These are phyloP conservation scores for Diploscapter pachys DNA, from an alignment of 1,140 invertebrate genomes.

Conservation along the genomic window DNA sequence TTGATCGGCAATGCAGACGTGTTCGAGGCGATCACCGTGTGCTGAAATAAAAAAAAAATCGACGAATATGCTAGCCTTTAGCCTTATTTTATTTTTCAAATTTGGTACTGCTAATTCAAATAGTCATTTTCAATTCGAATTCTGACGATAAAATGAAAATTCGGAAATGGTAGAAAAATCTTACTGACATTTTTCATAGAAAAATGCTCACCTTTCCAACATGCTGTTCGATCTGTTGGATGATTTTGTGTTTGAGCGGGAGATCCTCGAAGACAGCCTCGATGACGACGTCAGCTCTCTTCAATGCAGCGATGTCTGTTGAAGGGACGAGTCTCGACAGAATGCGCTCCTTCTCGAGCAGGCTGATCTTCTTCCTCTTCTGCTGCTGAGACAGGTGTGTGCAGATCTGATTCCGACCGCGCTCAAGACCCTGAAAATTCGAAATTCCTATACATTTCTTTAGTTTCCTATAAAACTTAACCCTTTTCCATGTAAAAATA, in stretches of 20 bases:
- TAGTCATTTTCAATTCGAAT: conserved; percentile 14
- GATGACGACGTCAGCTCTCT: conserved; percentile 86
- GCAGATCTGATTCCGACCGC: conserved; percentile 85
- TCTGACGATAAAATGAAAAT: neutral
- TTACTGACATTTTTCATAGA: neutral
- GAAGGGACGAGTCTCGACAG: conserved; percentile 77
- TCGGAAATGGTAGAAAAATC: conserved; percentile 9
- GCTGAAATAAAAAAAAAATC: conserved; percentile 69
- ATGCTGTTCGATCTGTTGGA: conserved; percentile 82
- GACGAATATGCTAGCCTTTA: too few relatives aligned
- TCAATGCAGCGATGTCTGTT: conserved; percentile 79
- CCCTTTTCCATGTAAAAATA: too few relatives aligned
- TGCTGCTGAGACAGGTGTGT: conserved; percentile 75
- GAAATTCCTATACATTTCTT: too few relatives aligned
- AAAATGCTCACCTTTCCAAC: conserved; percentile 46
- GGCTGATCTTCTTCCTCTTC: conserved; percentile 71
- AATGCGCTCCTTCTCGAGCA: conserved; percentile 64
- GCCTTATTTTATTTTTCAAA: too few relatives aligned
- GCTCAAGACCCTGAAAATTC: conserved; percentile 68
- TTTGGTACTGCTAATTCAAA: too few relatives aligned
- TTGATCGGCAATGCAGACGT: conserved; percentile 95
- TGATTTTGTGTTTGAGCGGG: conserved; percentile 89
- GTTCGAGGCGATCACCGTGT: conserved; percentile 94
- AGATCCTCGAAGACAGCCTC: conserved; percentile 99
- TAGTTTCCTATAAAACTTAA: too few relatives aligned